A percentile compares a stretch with the other conserved stretches of the same genome.
Evolutionary conservation across 2,888 invertebrate genomes (phyloP).

Genomic region (Epinotia nisella): DNA sequence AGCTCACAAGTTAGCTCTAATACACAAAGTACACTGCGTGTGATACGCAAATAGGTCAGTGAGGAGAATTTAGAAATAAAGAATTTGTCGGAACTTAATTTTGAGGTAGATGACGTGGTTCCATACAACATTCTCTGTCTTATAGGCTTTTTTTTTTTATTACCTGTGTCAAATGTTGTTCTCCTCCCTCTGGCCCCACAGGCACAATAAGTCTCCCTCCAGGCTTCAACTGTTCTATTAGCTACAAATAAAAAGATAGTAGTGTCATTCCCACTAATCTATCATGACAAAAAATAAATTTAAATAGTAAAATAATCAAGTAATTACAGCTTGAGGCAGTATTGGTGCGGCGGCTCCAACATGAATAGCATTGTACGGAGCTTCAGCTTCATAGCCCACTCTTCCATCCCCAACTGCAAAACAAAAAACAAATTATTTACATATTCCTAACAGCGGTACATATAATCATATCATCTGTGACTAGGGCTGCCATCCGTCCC

Average conservation of each 20-base stretch:
- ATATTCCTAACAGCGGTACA: not conserved
- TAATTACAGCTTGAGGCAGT: constrained; percentile 89
- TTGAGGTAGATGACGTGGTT: too few species aligned
- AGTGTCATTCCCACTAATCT: too few species aligned
- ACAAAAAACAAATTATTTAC: not conserved
- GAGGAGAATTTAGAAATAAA: too few species aligned
- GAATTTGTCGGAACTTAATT: too few species aligned
- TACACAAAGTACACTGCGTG: too few species aligned
- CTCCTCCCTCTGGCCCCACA: constrained; percentile 93
- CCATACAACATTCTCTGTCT: too few species aligned
- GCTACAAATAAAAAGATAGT: constrained; percentile 83
- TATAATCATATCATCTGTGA: not conserved
- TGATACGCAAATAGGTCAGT: too few species aligned
- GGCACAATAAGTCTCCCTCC: constrained; percentile 97
- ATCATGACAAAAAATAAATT: not conserved
- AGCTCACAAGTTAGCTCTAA: too few species aligned
- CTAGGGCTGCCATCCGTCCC: too few species aligned
- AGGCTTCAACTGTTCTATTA: constrained; percentile 94
- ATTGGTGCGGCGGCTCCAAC: constrained; percentile 95
- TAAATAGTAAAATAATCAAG: not conserved
- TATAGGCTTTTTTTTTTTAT: not conserved
- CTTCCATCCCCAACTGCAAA: constrained; percentile 94
- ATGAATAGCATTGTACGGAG: constrained; percentile 96
- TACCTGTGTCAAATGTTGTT: constrained; percentile 93
- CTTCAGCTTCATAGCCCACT: constrained; percentile 88